These are phyloP conservation scores for Platycnemis pennipes DNA, from an alignment of 2,888 invertebrate genomes.

Conservation along the genomic window DNA sequence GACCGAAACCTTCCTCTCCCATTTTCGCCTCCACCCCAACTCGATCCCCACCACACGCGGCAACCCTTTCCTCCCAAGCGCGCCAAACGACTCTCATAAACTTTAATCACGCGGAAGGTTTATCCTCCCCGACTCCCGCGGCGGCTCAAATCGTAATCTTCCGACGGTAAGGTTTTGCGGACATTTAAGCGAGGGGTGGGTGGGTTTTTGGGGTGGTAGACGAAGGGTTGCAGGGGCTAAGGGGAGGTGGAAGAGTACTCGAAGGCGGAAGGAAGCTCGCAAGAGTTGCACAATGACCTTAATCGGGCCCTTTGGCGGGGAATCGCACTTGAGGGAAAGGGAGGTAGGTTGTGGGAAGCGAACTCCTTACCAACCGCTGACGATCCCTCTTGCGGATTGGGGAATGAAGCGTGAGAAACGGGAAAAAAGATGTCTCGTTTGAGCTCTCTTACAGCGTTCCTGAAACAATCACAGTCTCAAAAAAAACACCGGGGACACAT, in stretches of 20 bases:
- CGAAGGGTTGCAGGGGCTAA: not conserved
- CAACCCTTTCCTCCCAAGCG: not conserved
- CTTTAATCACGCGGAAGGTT: constrained; percentile 65
- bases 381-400: not conserved
- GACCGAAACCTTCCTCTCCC: not conserved
- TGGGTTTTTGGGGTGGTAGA: not conserved
- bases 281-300: not conserved
- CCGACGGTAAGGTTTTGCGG: constrained; percentile 48
- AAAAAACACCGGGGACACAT: too few relatives aligned
- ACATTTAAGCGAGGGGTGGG: constrained; percentile 8
- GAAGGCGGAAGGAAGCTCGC: not conserved
- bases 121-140: not conserved
- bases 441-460: too few relatives aligned
- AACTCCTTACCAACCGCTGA: not conserved
- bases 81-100: constrained; percentile 58
- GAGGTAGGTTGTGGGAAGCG: not conserved
- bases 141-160: constrained; percentile 45
- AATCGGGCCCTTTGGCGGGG: not conserved
- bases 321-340: not conserved
- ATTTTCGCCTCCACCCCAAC: not conserved
- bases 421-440: not conserved
- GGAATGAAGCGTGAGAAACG: not conserved
- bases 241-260: not conserved
- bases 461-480: too few relatives aligned
- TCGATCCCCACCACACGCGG: not conserved